phyloP scores from a whole-genome alignment of 1,140 invertebrate genomes.

The Trachelipus rathkii region DNA sequence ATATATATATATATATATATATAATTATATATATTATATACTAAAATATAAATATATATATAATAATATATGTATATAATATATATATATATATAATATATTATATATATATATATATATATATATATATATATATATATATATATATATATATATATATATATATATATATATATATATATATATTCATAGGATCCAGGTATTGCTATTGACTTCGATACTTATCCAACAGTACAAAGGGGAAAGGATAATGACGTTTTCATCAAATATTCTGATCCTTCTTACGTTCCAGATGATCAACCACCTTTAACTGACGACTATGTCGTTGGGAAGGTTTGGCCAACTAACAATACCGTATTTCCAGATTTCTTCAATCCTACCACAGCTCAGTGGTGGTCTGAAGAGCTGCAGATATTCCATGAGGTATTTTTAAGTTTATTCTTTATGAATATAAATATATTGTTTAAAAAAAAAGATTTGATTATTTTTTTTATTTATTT shows the following conservation, averaged over 20 bases:
- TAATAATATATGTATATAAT: too few relatives aligned
- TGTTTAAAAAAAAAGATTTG: too few relatives aligned
- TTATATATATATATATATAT: too few relatives aligned
- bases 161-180: too few relatives aligned
- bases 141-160: too few relatives aligned
- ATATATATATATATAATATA: too few relatives aligned
- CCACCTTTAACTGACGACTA: constrained; percentile 10
- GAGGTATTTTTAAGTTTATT: constrained; percentile 2
- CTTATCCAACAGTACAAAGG: constrained; percentile 12
- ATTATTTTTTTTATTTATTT: neutral
- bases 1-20: too few relatives aligned
- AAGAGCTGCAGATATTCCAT: constrained; percentile 22
- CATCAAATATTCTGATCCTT: constrained; percentile 17
- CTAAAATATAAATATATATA: too few relatives aligned
- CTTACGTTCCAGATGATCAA: constrained; percentile 27
- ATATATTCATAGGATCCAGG: constrained; percentile 23
- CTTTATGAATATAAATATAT: neutral
- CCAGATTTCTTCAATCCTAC: constrained; percentile 30
- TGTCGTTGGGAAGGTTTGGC: constrained; percentile 33
- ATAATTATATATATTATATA: too few relatives aligned
- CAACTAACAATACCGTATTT: constrained; percentile 23
- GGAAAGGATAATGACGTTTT: constrained; percentile 21
- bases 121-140: too few relatives aligned
- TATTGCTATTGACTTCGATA: constrained; percentile 30
- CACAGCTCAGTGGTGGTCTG: constrained; percentile 32